phyloP scores from a whole-genome alignment of 2,888 invertebrate species.

The Andrena fulva region DNA sequence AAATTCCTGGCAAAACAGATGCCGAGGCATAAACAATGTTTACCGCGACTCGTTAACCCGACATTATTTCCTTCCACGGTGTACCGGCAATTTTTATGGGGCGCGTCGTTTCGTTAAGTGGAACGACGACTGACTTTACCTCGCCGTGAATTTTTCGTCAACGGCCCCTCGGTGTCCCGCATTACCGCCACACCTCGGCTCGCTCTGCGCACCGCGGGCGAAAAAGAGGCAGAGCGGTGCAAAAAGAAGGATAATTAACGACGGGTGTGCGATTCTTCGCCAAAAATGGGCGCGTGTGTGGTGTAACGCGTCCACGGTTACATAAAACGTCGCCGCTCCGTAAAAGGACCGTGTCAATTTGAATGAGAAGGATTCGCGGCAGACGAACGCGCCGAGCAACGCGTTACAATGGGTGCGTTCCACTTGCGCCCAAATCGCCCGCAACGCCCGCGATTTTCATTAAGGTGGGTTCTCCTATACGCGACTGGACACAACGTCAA shows the following conservation, averaged over 20 bases:
- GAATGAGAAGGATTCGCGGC: constrained; percentile 60
- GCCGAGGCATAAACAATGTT: not conserved
- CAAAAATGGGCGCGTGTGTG: constrained; percentile 65
- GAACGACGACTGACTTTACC: constrained; percentile 12
- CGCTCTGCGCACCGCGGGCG: constrained; percentile 8
- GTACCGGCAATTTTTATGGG: constrained; percentile 29
- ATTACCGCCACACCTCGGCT: constrained; percentile 47
- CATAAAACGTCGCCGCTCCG: constrained; percentile 65
- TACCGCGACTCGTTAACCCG: not conserved
- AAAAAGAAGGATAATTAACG: constrained; percentile 67
- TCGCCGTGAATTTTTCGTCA: constrained; percentile 15
- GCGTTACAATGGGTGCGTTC: no score
- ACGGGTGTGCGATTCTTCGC: constrained; percentile 53
- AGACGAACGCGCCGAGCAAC: not conserved
- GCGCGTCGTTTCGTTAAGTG: constrained; percentile 20
- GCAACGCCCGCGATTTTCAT: no score
- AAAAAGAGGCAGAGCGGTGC: constrained; percentile 29
- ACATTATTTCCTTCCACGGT: not conserved
- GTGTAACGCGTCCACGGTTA: constrained; percentile 62
- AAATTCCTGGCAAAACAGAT: not conserved
- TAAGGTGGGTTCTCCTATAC: no score
- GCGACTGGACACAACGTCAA: no score
- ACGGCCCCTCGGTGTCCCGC: constrained; percentile 10
- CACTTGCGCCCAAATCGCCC: no score
- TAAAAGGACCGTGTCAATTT: constrained; percentile 74